Conservation (phyloP, 2,113 vertebrate genomes). For the Carassius gibelio region DNA sequence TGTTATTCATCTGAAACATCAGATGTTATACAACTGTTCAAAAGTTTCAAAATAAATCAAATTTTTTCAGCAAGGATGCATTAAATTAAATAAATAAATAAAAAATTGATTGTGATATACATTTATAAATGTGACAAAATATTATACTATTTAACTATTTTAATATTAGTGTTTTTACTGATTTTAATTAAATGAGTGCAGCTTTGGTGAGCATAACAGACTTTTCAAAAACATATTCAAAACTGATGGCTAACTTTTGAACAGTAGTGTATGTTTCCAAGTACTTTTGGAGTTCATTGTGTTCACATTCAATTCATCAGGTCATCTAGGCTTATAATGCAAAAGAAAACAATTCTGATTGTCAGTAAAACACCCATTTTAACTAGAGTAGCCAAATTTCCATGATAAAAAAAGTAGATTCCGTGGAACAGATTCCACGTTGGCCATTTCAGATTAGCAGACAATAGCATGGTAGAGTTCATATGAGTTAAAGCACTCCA, state of each 20-base stretch:
- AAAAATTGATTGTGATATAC: no score
- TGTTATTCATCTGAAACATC: neutral
- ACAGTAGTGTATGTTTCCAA: neutral
- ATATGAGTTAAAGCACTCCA: neutral
- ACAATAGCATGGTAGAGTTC: conserved; percentile 20
- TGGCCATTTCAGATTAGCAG: neutral
- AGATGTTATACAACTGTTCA: no score
- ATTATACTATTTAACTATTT: no score
- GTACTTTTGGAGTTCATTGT: neutral
- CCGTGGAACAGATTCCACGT: neutral
- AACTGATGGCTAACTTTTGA: neutral
- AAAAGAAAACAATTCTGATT: neutral
- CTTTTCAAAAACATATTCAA: no score
- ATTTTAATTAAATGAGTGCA: no score
- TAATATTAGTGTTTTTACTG: no score
- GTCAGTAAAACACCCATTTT: neutral
- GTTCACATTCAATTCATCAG: neutral
- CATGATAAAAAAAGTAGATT: neutral
- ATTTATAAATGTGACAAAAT: no score
- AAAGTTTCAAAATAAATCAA: no score
- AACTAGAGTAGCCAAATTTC: neutral
- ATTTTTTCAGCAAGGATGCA: no score
- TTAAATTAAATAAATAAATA: no score
- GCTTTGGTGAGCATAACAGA: no score
- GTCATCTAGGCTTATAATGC: neutral